Base-by-base conservation (phyloP, 30 jellyfish, hydroid and myxozoan species). In the Catostylus mosaicus region DNA sequence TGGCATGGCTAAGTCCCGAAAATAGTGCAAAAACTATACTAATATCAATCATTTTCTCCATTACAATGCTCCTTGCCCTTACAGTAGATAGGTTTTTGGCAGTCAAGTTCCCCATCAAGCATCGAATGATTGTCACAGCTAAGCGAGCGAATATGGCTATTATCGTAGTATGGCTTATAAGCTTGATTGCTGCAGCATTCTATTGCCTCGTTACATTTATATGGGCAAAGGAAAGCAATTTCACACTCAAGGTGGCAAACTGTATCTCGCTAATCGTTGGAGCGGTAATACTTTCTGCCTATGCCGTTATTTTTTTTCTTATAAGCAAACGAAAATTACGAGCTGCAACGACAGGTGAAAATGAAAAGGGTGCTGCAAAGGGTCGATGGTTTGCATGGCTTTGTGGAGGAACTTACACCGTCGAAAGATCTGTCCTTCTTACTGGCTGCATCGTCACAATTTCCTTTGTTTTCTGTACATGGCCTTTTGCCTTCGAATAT, bases 401-500 rank as follows among this genome's bases (percentile, higher is more conserved):
- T 63, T 45, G 16, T 10, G 24, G 64, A 22, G 80, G 47, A 16
- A 30, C 34, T 4, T 20, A 46, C 84, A 48, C 23, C 20, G 40
- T 61, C 16, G 90, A 80, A 30, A 66, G 77, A 38, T 16, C 51
- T 46, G 63, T 67, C 46, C 67, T 80, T 79, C 27, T 40, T 66
- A 80, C 90, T 14, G 59, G 90, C 29, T 66, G 83, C 35, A 54
- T 67, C 45, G 82, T 80, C 18, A 48, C 82, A n/a, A 7, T 80
- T 30, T 30, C 90, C 23, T 80, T 51, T 40, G 40, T 80, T 11
- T 20, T 57, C 7, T 80, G 84, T 69, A 63, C 90, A 3, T 80
- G 67, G 30, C 90, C 90, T 1, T 80, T 80, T 51, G 78, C 90
- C 0, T 45, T 80, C 50, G 84, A 80, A 66, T 46, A 32, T 43